Evolutionary conservation across 2,113 vertebrate species (phyloP), one percentile per base, ranked within the genome.

Genomic region (Phyllostomus discolor): DNA sequence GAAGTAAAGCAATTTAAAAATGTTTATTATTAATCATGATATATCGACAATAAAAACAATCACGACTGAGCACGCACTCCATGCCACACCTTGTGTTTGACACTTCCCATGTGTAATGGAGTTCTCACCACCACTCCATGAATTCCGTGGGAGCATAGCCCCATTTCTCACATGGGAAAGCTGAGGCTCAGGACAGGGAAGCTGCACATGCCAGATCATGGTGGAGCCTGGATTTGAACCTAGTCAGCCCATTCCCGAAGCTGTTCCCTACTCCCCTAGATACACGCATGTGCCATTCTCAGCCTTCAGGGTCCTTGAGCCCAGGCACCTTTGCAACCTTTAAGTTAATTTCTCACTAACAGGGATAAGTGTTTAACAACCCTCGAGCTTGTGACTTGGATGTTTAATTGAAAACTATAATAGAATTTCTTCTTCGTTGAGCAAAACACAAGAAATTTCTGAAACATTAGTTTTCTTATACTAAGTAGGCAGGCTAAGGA

Each of bases 361-460:
- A 8, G 10, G 67, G 94, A 91, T 70, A 85, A 46, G 73, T 67
- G 59, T 66, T 93, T 59, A 52, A 78, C 62, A 35, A 5, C 11
- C 62, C 54, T 69, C 0, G 52, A 46, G 67, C 59, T 85, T 95
- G 33, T 70, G 81, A 78, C 92, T 85, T 28, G 59, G n/a, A n/a
- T 94, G 43, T 88, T 94, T 79, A 88, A 90, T 41, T 86, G 72
- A 88, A 92, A 95, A 28, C 67, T 69, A 4, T 15, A 35, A 41
- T 81, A 72, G 75, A 81, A 82, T 81, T 94, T 78, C n/a, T 35
- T 85, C 67, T 96, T 89, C 33, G 52, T 62, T 90, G 79, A 92
- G 93, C 50, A 66, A 35, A 43, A 59, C 64, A 33, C 43, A n/a
- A 41, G 66, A 88, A 73, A 64, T 73, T 67, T 82, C 91, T 93